Evolutionary conservation across 2,113 vertebrate species (phyloP), one percentile per base, ranked within the genome.

Genomic region (Microcebus tavaratra): DNA sequence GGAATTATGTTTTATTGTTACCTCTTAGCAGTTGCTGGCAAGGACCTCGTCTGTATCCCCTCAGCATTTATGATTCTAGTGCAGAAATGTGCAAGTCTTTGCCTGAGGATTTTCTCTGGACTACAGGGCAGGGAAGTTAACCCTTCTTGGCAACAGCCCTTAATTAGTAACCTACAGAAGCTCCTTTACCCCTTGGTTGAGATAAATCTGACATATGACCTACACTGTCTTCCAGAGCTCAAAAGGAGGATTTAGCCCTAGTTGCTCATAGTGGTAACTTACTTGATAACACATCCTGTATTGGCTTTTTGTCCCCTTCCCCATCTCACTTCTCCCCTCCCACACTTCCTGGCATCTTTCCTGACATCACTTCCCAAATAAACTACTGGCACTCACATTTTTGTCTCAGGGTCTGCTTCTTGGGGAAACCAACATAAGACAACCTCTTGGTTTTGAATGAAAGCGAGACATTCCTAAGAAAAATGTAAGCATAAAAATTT

Each of bases 401-500:
- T 59, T 79, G 63, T 67, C 73, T 90, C 25, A 83, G 10, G n/a
- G 14, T 70, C 50, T 92, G 45, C 36, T 92, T 92, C 45, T 57
- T 78, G 39, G 18, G 61, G 29, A 95, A 83, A 59, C 15, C 84
- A 89, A 81, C 21, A 70, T 42, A 85, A 61, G 29, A 93, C 25
- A 80, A 92, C 8, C n/a, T 57, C 42, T 95, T 78, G 48, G 45
- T 65, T 91, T 50, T 83, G 15, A 93, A 84, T 42, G 39, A 94
- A 95, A 79, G 57, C 57, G 53, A 11, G 50, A 76, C 23, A 86
- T 70, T 68, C 34, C 45, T 39, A 92, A 36, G 34, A 93, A 90
- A 88, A 78, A 63, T 59, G 63, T 27, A 36, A 88, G 88, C 36
- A 73, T 65, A 84, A 95, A 75, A 55, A 82, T 70, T 70, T 89